These are phyloP conservation scores for Cartodere bifasciata DNA, from an alignment of 2,888 invertebrate species.

Conservation along the genomic window DNA sequence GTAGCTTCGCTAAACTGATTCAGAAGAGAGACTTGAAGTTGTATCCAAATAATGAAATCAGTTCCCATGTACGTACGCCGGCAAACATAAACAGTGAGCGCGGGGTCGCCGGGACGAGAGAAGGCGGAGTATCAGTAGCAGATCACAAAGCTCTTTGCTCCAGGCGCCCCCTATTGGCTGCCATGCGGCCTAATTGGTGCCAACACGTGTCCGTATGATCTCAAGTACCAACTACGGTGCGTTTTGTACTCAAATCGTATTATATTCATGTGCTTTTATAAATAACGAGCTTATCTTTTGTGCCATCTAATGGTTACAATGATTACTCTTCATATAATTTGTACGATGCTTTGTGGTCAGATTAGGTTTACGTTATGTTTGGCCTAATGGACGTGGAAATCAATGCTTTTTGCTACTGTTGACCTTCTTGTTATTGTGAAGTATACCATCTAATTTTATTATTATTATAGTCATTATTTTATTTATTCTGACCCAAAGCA, in stretches of 20 bases:
- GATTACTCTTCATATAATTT: not conserved
- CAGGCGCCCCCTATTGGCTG: not conserved
- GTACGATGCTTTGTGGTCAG: conserved; percentile 1
- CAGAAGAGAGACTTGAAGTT: no score
- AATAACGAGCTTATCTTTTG: conserved; percentile 14
- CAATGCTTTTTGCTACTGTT: not conserved
- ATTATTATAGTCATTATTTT: no score
- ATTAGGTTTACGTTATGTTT: conserved; percentile 1
- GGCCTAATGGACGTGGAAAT: conserved; percentile 1
- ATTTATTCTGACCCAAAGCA: no score
- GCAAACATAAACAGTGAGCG: not conserved
- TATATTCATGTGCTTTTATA: conserved; percentile 13
- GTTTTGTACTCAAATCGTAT: conserved; percentile 11
- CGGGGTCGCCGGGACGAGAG: not conserved
- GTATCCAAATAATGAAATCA: conserved; percentile 13
- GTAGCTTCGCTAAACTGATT: no score
- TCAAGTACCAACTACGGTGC: not conserved
- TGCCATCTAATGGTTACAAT: conserved; percentile 10
- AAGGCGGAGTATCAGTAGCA: not conserved
- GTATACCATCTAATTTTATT: no score
- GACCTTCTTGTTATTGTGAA: no score
- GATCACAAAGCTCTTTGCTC: conserved; percentile 1
- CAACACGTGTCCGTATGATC: conserved; percentile 2
- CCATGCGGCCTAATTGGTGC: not conserved
- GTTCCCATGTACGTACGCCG: conserved; percentile 11